Evolutionary conservation across 2,113 vertebrate species (phyloP), one percentile per base, ranked within the genome.

Genomic region (Manacus vitellinus): DNA sequence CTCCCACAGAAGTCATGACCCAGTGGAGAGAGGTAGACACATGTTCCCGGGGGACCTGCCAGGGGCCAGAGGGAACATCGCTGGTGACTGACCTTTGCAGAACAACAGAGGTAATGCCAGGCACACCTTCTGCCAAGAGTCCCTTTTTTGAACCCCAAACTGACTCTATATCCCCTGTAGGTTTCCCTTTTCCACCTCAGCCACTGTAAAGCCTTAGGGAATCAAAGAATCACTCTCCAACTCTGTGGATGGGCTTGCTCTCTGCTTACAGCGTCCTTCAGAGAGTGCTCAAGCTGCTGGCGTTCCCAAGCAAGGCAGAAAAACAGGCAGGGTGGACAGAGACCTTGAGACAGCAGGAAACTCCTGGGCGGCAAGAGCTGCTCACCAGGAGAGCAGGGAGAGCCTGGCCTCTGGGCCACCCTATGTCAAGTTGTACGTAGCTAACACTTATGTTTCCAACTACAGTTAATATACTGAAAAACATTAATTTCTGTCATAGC

Each of bases 71-170:
- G 16, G 8, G 4, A 14, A 23, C 33, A 27, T 1, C 23, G 80
- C n/a, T 51, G 31, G 39, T 49, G 18, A 33, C 11, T 22, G 58
- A 88, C 17, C 47, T 86, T 63, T 39, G 12, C 58, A 68, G 39
- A 68, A 41, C 47, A 73, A 62, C 16, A 54, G 37, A 20, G 31
- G 10, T 22, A 77, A 41, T 0, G 0, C 15, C 16, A 51, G 54
- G 30, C 30, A 61, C 41, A 56, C 31, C 18, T 74, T 59, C 51
- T 47, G 27, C 27, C 44, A 78, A 46, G 4, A 58, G 11, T 7
- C 7, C 18, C 24, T 30, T n/a, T 65, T 66, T 6, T 35, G 8
- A 88, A 62, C 10, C 7, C 54, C 30, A 35, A 62, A 47, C 16
- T 28, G 21, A 14, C 49, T 73, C 39, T 67, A 24, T 54, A 46